phyloP scores from a whole-genome alignment of 2,797 vertebrate genomes.

The Sebastes itinus region DNA sequence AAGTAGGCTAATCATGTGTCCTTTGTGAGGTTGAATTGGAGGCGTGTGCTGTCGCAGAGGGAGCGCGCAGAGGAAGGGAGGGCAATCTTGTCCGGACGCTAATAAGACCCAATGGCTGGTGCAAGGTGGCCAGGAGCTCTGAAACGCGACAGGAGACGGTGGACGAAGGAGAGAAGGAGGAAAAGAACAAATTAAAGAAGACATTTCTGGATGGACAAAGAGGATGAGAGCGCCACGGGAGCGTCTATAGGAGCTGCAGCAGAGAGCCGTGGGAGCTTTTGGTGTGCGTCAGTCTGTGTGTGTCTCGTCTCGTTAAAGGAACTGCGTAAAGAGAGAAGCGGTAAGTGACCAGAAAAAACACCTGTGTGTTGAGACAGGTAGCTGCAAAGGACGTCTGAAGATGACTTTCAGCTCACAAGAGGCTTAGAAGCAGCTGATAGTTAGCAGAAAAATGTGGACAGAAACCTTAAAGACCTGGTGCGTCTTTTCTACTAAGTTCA shows the following conservation, averaged over 20 bases:
- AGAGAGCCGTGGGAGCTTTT: slow-evolving; percentile 8
- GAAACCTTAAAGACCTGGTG: not conserved
- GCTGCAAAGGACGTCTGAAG: slow-evolving; percentile 14
- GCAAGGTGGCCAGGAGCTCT: slow-evolving; percentile 79
- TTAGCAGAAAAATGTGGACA: not conserved
- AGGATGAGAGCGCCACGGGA: slow-evolving; percentile 58
- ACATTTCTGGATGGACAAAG: slow-evolving; percentile 45
- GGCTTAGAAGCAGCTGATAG: not conserved
- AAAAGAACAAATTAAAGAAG: too few species aligned
- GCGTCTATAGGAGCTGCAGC: slow-evolving; percentile 31
- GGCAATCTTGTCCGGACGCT: slow-evolving; percentile 80
- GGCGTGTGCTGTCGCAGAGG: slow-evolving; percentile 81
- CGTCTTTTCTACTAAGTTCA: slow-evolving; percentile 7
- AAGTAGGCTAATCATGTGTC: slow-evolving; percentile 61
- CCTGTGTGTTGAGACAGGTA: slow-evolving; percentile 62
- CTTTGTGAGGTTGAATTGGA: slow-evolving; percentile 76
- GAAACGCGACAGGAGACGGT: slow-evolving; percentile 62
- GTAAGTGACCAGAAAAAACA: slow-evolving; percentile 65
- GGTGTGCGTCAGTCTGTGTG: slow-evolving; percentile 47
- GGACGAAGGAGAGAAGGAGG: slow-evolving; percentile 51
- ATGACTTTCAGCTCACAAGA: slow-evolving; percentile 12
- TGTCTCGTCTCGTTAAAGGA: slow-evolving; percentile 10
- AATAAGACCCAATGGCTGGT: slow-evolving; percentile 85
- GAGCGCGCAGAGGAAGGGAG: slow-evolving; percentile 85
- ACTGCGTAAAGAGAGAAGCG: slow-evolving; percentile 41